phyloP scores from a whole-genome alignment of 1,140 invertebrate genomes.

The Pseudomyrmex pallidus region DNA sequence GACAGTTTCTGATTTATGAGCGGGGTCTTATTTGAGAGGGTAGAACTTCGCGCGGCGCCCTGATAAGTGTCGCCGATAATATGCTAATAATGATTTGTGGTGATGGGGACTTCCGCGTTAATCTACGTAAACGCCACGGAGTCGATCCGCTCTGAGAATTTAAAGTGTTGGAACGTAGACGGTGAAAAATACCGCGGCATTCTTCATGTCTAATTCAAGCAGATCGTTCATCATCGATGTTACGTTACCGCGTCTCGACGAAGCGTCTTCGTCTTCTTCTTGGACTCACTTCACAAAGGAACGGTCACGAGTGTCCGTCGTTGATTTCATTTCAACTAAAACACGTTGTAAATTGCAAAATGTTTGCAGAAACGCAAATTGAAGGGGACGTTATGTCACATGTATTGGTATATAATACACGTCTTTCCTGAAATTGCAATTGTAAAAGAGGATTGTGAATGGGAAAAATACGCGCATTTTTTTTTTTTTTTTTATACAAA shows the following conservation, averaged over 20 bases:
- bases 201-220: slow-evolving; percentile 4
- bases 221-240: slow-evolving; percentile 3
- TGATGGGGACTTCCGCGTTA: slow-evolving; percentile 76
- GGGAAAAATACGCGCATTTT: slow-evolving; percentile 20
- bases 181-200: slow-evolving; percentile 43
- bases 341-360: no score
- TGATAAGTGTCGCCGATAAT: slow-evolving; percentile 80
- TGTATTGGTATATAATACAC: no score
- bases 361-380: not conserved
- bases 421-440: no score
- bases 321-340: no score
- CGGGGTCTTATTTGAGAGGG: slow-evolving; percentile 70
- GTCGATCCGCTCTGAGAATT: slow-evolving; percentile 70
- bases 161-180: slow-evolving; percentile 45
- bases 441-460: not conserved
- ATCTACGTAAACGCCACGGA: slow-evolving; percentile 73
- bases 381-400: not conserved
- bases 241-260: not conserved
- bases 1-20: slow-evolving; percentile 77
- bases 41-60: slow-evolving; percentile 56
- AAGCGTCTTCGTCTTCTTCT: not conserved
- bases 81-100: slow-evolving; percentile 81
- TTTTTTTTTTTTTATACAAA: slow-evolving; percentile 21
- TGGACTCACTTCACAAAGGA: not conserved
- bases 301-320: no score